Base-by-base conservation (phyloP, 1,140 invertebrate species). In the Lysiphlebus fabarum region DNA sequence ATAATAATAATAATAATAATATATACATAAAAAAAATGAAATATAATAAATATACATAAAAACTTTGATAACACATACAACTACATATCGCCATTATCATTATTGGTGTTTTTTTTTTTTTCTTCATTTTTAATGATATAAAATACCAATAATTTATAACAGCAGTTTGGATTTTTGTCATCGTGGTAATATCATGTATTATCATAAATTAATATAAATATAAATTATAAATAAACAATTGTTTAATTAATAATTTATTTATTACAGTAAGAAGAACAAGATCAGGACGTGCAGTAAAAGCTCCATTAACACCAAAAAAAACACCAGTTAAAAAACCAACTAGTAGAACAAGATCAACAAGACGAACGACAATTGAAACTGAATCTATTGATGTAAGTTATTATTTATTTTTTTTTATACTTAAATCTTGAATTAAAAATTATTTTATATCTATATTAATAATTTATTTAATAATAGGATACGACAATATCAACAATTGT, bases 231-330 rank as follows among this genome's bases (percentile, higher is more conserved):
- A 26, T 26, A 26, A 26, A 26, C 17, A 26, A 26, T 26, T 26
- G 17, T 26, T 26, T 26, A 26, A 26, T 26, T 54, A 34, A 43
- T 7, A 58, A 53, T 56, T 14, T 50, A 62, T 33, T n/a, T 1
- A 40, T 61, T 42, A 49, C 43, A 76, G 74, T 75, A 11, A 66
- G 70, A 33, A 68, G 71, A 6, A 74, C 72, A 0, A 73, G 73
- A 38, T 75, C 74, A 0, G 68, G 71, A 11, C 69, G 73, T 37
- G 50, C 72, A 0, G 62, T 69, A 2, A 74, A 73, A 34, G 57
- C 67, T 37, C 37, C 69, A 2, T 62, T 68, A 9, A 62, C 60
- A 8, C 64, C 65, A 12, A 33, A 33, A 0, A 75, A 76, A 50
- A 75, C 74, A 56, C 62, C 72, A 33, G 67, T 71, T 37, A 1